Percentiles rank a stretch among this genome's conserved stretches.
Evolutionary conservation across 92 coral and sea anemone genomes (phyloP).

Genomic region (Paramuricea clavata): DNA sequence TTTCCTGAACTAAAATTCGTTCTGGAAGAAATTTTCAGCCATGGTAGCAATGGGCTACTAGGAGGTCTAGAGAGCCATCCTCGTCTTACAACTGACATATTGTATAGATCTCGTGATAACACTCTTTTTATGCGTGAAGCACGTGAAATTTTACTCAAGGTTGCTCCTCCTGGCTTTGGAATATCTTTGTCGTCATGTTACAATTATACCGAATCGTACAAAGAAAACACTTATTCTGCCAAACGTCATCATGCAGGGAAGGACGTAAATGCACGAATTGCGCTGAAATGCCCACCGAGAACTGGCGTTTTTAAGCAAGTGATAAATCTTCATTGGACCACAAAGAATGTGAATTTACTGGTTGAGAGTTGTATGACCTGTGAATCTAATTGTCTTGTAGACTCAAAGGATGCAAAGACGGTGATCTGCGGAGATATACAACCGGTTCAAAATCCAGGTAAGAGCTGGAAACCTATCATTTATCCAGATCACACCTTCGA

Average conservation of each 20-base stretch:
- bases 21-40: constrained; percentile 49
- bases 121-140: constrained; percentile 59
- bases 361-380: constrained; percentile 26
- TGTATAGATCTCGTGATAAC: constrained; percentile 47
- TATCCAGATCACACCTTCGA: constrained; percentile 43
- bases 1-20: constrained; percentile 48
- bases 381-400: constrained; percentile 36
- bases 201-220: constrained; percentile 64
- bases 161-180: constrained; percentile 51
- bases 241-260: constrained; percentile 68
- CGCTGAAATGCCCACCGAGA: constrained; percentile 60
- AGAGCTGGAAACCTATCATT: constrained; percentile 36
- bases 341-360: constrained; percentile 59
- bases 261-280: constrained; percentile 59
- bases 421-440: constrained; percentile 65
- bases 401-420: constrained; percentile 66
- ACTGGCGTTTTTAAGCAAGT: constrained; percentile 48
- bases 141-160: constrained; percentile 41
- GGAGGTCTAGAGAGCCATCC: constrained; percentile 68
- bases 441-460: constrained; percentile 57
- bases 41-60: constrained; percentile 26
- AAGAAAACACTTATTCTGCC: constrained; percentile 50
- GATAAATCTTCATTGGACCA: constrained; percentile 66
- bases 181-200: constrained; percentile 61
- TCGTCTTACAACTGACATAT: constrained; percentile 49